Base-by-base conservation (phyloP, 2,113 vertebrate genomes). In the Tamias sibiricus region DNA sequence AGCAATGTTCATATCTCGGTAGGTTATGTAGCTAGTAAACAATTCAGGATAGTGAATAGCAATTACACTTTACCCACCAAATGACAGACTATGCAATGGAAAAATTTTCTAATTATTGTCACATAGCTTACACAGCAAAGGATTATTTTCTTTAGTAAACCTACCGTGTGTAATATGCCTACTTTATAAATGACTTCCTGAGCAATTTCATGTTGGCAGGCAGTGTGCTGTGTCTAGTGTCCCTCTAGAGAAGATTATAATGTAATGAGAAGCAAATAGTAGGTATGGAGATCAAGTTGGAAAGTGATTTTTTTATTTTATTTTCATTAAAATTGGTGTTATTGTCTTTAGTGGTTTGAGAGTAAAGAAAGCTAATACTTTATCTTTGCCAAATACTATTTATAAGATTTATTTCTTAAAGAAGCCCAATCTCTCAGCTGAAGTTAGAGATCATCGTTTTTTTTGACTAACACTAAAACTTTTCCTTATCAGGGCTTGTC, bases 361-460 rank as follows among this genome's bases (percentile, higher is more conserved):
- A 64, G 75, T 96, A 91, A 95, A 83, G 93, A 94, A 94, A 94
- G 44, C 52, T 76, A 87, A 69, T 72, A 54, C 49, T 96, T 97
- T 96, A 94, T 96, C 94, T 96, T 97, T 93, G 80, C 84, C 97
- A 97, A 95, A 87, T 97, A 87, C 87, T 97, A 69, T 90, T 77
- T 90, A 71, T 94, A 93, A 96, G 75, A 77, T 89, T 94, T 77
- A 74, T 69, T 91, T 96, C 81, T 90, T 91, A 88, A 95, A 80
- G 52, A 92, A 90, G 54, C 47, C 75, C 83, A 85, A 3, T 90
- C 57, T 96, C 64, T 92, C 79, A 59, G 13, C 13, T 17, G 52
- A 74, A 94, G 76, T 84, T 95, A 90, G 87, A 80, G 90, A 54
- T 81, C 30, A 42, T 66, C 35, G 28, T 74, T 90, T 84, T 84